Evolutionary conservation across 2,113 vertebrate genomes (phyloP).

Genomic region (Ardeotis arabs): DNA sequence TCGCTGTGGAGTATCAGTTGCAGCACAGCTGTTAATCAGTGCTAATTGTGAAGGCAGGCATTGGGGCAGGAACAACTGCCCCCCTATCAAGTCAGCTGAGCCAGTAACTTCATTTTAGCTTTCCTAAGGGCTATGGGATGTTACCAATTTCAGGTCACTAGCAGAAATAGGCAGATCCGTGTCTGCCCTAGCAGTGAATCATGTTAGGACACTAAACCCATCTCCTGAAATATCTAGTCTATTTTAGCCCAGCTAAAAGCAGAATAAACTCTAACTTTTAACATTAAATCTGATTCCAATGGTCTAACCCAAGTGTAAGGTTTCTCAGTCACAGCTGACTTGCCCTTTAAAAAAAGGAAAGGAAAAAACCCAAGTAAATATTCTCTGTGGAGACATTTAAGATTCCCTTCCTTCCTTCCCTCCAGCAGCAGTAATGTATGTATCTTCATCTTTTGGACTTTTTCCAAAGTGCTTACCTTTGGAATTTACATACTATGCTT

Average conservation of each 20-base stretch:
- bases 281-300: neutral
- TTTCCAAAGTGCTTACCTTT: slow-evolving; percentile 55
- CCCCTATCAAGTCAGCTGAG: neutral
- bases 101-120: neutral
- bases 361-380: neutral
- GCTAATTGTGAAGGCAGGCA: neutral
- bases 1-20: neutral
- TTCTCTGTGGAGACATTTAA: slow-evolving; percentile 30
- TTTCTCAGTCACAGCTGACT: neutral
- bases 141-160: neutral
- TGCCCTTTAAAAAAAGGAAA: neutral
- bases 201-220: neutral
- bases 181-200: neutral
- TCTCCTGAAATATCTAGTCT: neutral
- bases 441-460: slow-evolving; percentile 52
- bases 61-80: neutral
- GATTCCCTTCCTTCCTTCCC: slow-evolving; percentile 32
- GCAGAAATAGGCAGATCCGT: neutral
- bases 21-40: neutral
- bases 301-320: neutral
- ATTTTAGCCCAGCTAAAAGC: neutral
- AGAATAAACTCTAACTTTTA: neutral
- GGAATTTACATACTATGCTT: slow-evolving; percentile 52
- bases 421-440: slow-evolving; percentile 32
- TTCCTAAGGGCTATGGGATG: neutral